phyloP scores from a whole-genome alignment of 2,888 invertebrate genomes.

The Asteroscopus sphinx region DNA sequence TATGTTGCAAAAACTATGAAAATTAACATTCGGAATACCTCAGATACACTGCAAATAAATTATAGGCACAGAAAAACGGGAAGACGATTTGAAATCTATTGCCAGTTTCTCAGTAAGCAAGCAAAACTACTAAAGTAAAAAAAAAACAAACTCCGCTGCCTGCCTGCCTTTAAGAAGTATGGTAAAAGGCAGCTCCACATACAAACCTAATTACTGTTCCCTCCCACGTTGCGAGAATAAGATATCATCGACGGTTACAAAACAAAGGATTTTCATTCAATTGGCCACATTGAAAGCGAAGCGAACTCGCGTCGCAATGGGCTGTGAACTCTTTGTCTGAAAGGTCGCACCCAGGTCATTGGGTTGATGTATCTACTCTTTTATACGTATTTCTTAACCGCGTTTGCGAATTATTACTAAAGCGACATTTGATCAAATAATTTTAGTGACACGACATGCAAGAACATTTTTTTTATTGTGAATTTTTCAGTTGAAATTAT shows the following conservation, averaged over 20 bases:
- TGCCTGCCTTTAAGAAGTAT: conserved; percentile 14
- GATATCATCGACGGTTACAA: conserved; percentile 62
- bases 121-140: background rate
- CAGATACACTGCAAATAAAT: too few species aligned
- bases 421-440: background rate
- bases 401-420: conserved; percentile 8
- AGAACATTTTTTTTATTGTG: background rate
- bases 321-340: conserved; percentile 60
- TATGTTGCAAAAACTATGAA: too few species aligned
- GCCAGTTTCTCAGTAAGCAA: too few species aligned
- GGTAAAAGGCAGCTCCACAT: conserved; percentile 22
- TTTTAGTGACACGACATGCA: background rate
- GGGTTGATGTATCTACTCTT: conserved; percentile 49
- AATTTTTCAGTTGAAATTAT: background rate
- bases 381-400: conserved; percentile 42
- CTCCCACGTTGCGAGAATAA: conserved; percentile 42
- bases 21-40: too few species aligned
- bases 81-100: too few species aligned
- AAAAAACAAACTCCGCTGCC: conserved; percentile 11
- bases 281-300: conserved; percentile 65
- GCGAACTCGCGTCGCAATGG: conserved; percentile 61
- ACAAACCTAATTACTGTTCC: conserved; percentile 44
- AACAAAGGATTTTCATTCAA: conserved; percentile 69
- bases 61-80: too few species aligned
- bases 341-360: conserved; percentile 58